phyloP scores from a whole-genome alignment of 2,888 invertebrate genomes.

The Noctua janthe region DNA sequence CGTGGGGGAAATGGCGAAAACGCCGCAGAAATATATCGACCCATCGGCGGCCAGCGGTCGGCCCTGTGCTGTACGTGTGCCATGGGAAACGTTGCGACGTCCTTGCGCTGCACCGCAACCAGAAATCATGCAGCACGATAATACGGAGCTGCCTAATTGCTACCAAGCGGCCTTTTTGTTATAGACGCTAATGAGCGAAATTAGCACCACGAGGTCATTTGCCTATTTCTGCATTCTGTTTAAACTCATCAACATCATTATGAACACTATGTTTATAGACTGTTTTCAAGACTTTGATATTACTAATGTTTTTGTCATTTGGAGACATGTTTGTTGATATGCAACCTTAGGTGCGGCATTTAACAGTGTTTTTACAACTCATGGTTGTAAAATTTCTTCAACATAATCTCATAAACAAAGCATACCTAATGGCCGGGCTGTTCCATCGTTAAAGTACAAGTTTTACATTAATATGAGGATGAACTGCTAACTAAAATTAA shows the following conservation, averaged over 20 bases:
- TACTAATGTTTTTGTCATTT: constrained; percentile 29
- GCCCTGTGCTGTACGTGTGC: constrained; percentile 75
- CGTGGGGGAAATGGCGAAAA: constrained; percentile 80
- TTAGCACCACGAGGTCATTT: constrained; percentile 63
- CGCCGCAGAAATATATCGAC: constrained; percentile 89
- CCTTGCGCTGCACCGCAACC: constrained; percentile 77
- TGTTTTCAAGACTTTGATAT: constrained; percentile 41
- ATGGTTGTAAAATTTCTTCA: constrained; percentile 31
- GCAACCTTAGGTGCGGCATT: constrained; percentile 22
- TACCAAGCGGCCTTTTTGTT: constrained; percentile 38
- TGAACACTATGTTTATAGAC: constrained; percentile 52
- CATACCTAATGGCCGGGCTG: not conserved
- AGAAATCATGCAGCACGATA: constrained; percentile 64
- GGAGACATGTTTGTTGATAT: constrained; percentile 38
- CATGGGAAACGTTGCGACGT: constrained; percentile 81
- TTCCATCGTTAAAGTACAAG: constrained; percentile 22
- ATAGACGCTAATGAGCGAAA: constrained; percentile 53
- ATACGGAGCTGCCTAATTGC: constrained; percentile 56
- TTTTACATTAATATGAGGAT: constrained; percentile 7
- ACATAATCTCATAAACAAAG: constrained; percentile 27
- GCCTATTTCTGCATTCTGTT: constrained; percentile 56
- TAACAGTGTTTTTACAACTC: constrained; percentile 35
- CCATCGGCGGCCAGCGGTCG: constrained; percentile 80
- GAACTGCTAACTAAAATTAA: constrained; percentile 7
- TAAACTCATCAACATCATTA: constrained; percentile 48